Evolutionary conservation across 92 coral and sea anemone species (phyloP), one percentile per base, ranked within the genome.

Genomic region (Phenganax marumi): DNA sequence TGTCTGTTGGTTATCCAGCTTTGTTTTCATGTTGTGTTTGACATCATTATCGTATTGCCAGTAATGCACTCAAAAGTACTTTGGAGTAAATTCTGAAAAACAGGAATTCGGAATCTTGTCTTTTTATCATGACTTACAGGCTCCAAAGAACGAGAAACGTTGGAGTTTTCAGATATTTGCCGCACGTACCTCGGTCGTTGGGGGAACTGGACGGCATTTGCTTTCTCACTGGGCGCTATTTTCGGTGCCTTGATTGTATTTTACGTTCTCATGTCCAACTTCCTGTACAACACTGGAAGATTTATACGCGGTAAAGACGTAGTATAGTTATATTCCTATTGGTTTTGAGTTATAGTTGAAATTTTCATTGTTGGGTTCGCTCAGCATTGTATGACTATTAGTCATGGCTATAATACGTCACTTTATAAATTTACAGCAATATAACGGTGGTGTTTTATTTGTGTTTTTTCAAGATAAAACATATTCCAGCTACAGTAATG

Each of bases 101-200:
- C 26, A 18, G 12, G 2, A 63, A 23, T 39, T 12, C 21, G 26
- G 22, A 12, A 63, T 33, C 43, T 33, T 5, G 16, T 18, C 12
- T 16, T 11, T 63, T 10, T 63, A 11, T 63, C 1, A 18, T 63
- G 70, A 63, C 55, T 79, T 65, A 13, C 66, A 74, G 66, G 85
- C 88, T 92, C 85, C 21, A 87, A 86, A 25, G 79, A 65, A 33
- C 91, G 99, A 16, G 90, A 96, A 50, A 48, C 89, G 50, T 87
- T 96, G 12, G 99, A 96, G 77, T 96, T 96, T 89, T 88, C 93
- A 48, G 99, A 96, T 48, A 91, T 96, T 76, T 96, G 99, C 73
- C 91, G 88, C 56, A 79, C 68, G 43, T 81, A 90, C 55, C 90
- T 95, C 73, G 98, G 98, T 7, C 91, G 91, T 22, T 61, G 76